These are phyloP conservation scores for Hemithea aestivaria DNA, from an alignment of 2,888 invertebrate genomes.

Conservation along the genomic window DNA sequence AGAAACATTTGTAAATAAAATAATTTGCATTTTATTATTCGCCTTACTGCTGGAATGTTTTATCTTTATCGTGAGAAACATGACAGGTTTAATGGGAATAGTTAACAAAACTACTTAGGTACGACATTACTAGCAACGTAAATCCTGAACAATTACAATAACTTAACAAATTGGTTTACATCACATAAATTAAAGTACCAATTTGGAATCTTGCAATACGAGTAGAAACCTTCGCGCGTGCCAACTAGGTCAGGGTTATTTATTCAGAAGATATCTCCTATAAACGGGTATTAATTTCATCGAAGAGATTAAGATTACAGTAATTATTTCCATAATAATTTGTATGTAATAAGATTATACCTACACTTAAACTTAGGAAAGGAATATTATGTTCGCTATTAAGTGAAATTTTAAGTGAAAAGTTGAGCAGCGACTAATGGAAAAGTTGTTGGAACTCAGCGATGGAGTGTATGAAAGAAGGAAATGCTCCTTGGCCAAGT, in stretches of 20 bases:
- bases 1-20: conserved; percentile 42
- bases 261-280: conserved; percentile 17
- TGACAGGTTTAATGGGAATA: no score
- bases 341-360: conserved; percentile 45
- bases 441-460: conserved; percentile 50
- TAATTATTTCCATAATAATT: conserved; percentile 31
- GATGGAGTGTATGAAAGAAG: conserved; percentile 42
- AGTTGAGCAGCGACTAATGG: conserved; percentile 57
- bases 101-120: not conserved
- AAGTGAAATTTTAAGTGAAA: conserved; percentile 59
- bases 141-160: conserved; percentile 14
- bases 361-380: conserved; percentile 38
- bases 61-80: no score
- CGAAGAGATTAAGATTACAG: conserved; percentile 35
- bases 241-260: conserved; percentile 24
- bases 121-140: no score
- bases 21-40: conserved; percentile 22
- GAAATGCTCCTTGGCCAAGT: conserved; percentile 44
- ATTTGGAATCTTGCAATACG: conserved; percentile 17
- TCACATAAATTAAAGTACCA: conserved; percentile 15
- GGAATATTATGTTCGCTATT: conserved; percentile 56
- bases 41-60: not conserved
- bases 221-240: conserved; percentile 13
- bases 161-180: conserved; percentile 20
- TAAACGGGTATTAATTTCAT: conserved; percentile 29